Percentiles rank a stretch among this genome's conserved stretches.
phyloP scores from a whole-genome alignment of 2,888 invertebrate species.

The Melipona bicolor region DNA sequence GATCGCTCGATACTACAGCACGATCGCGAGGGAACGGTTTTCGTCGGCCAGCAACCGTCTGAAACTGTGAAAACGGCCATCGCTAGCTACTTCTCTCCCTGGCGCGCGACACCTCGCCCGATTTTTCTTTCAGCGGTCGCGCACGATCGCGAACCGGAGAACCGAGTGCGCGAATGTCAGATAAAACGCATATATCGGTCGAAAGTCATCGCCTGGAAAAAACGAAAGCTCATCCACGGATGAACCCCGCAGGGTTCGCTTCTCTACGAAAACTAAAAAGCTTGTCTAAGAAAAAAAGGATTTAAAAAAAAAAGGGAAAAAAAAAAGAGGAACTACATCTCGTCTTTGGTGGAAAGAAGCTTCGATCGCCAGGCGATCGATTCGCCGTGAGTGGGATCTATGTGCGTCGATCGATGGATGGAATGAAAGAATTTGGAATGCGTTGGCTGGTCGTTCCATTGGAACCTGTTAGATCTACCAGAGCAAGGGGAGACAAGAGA shows the following conservation, averaged over 20 bases:
- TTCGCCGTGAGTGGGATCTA: not conserved
- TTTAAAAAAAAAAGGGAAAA: not conserved
- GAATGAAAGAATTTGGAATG: not conserved
- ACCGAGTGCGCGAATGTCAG: not conserved
- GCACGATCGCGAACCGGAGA: constrained; percentile 20
- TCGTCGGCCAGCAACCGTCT: constrained; percentile 30
- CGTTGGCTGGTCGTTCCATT: not conserved
- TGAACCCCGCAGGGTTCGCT: not conserved
- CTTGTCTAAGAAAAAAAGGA: constrained; percentile 6
- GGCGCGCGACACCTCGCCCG: not conserved
- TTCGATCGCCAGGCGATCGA: not conserved
- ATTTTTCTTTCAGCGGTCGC: constrained; percentile 14
- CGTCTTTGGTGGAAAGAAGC: not conserved
- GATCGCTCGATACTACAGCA: constrained; percentile 12
- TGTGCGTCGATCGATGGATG: not conserved
- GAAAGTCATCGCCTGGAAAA: constrained; percentile 60
- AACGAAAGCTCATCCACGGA: constrained; percentile 13
- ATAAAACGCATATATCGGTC: constrained; percentile 30
- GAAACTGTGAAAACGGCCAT: constrained; percentile 50
- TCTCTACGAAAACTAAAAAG: not conserved
- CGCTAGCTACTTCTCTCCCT: constrained; percentile 50
- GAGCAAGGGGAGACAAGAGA: not conserved
- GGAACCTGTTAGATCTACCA: not conserved
- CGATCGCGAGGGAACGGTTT: constrained; percentile 9
- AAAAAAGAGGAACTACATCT: not conserved